These are phyloP conservation scores for Hippopotamyrus pictus DNA, from an alignment of 2,797 vertebrate genomes.

Conservation along the genomic window DNA sequence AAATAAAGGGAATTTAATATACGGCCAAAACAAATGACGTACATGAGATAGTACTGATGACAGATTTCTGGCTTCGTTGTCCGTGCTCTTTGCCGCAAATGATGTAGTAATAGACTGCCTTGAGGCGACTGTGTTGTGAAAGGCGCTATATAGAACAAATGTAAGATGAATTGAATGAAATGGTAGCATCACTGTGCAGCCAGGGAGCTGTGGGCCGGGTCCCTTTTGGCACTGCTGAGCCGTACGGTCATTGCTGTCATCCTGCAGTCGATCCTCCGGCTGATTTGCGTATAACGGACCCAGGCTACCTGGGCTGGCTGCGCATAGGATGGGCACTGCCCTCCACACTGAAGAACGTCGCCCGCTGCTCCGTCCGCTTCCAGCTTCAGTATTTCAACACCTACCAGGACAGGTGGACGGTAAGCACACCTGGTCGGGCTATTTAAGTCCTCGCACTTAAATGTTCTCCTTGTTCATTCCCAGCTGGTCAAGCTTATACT, in stretches of 20 bases:
- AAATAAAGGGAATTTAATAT: neutral
- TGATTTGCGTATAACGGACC: conserved; percentile 48
- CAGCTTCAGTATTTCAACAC: conserved; percentile 60
- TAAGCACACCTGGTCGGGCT: conserved; percentile 31
- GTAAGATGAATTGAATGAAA: neutral
- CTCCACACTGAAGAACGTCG: conserved; percentile 35
- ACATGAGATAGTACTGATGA: neutral
- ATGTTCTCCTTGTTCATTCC: neutral
- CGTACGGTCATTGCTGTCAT: neutral
- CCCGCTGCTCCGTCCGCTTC: conserved; percentile 46
- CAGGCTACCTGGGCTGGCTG: conserved; percentile 53
- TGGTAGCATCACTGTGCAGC: neutral
- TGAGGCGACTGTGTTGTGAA: neutral
- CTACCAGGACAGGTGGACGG: conserved; percentile 51
- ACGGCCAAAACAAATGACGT: no score
- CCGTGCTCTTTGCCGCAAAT: neutral
- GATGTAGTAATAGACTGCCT: neutral
- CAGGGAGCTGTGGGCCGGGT: neutral
- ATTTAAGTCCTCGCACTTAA: neutral
- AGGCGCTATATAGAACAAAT: neutral
- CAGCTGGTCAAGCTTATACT: neutral
- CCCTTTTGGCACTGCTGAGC: neutral
- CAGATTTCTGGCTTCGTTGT: neutral
- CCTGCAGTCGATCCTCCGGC: conserved; percentile 55
- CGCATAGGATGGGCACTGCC: conserved; percentile 55